phyloP scores from a whole-genome alignment of 2,113 vertebrate species.

The Pygathrix nemaeus region DNA sequence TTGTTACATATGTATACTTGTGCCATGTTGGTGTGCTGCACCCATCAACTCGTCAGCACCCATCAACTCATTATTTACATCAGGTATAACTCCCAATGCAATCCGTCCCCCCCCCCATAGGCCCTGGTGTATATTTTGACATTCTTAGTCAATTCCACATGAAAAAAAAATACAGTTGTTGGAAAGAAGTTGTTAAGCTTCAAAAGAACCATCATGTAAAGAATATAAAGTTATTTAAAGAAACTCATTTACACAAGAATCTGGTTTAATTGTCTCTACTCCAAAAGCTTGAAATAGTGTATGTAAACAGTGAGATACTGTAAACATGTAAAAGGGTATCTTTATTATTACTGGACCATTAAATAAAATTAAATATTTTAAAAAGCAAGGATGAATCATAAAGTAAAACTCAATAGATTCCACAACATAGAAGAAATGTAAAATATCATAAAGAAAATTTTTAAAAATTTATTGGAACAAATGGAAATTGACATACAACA shows the following conservation, averaged over 20 bases:
- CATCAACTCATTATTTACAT: too few relatives aligned
- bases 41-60: too few relatives aligned
- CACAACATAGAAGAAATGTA: not conserved
- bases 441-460: not conserved
- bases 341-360: slow-evolving; percentile 1
- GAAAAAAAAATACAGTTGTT: slow-evolving; percentile 52
- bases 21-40: too few relatives aligned
- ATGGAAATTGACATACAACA: not conserved
- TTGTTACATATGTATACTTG: too few relatives aligned
- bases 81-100: too few relatives aligned
- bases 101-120: too few relatives aligned
- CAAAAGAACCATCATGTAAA: slow-evolving; percentile 57
- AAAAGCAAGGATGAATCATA: slow-evolving; percentile 12
- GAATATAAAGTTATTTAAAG: slow-evolving; percentile 61
- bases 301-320: not conserved
- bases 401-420: slow-evolving; percentile 23
- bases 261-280: slow-evolving; percentile 47
- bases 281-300: slow-evolving; percentile 48
- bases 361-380: slow-evolving; percentile 27
- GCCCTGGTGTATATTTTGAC: not conserved
- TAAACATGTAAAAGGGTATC: not conserved
- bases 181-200: slow-evolving; percentile 48
- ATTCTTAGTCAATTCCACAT: slow-evolving; percentile 42
- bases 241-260: slow-evolving; percentile 54
- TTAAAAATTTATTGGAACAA: not conserved